Evolutionary conservation across 2,797 vertebrate genomes (phyloP).

Genomic region (Momotus momota): DNA sequence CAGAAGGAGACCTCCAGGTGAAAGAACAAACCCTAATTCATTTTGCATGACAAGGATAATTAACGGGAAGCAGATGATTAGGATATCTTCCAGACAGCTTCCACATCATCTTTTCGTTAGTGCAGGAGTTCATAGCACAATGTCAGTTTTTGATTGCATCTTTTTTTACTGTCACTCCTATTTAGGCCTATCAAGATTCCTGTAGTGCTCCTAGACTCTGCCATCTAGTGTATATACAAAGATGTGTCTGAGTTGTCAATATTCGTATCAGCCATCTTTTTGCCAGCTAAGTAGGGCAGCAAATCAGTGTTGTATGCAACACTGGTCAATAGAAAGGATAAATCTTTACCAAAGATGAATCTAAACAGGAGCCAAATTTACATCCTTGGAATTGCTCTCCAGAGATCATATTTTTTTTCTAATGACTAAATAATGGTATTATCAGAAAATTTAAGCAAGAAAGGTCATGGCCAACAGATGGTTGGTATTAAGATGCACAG

Average conservation of each 20-base stretch:
- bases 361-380: neutral
- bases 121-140: neutral
- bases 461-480: neutral
- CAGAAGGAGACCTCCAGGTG: neutral
- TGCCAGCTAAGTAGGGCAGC: neutral
- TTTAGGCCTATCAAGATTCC: neutral
- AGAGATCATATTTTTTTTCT: rapidly evolving
- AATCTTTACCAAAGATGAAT: neutral
- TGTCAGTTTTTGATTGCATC: neutral
- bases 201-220: neutral
- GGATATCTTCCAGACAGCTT: neutral
- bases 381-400: neutral
- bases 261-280: neutral
- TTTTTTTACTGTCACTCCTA: neutral
- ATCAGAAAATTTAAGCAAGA: neutral
- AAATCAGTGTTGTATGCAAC: neutral
- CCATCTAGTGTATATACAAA: neutral
- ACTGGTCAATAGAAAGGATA: neutral
- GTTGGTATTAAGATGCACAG: neutral
- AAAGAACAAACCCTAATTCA: neutral
- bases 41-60: neutral
- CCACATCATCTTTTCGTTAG: neutral
- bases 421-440: neutral
- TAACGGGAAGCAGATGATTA: neutral
- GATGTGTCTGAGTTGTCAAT: neutral